Evolutionary conservation across 2,888 invertebrate species (phyloP), one percentile per base, ranked within the genome.

Genomic region (Sesia bembeciformis): DNA sequence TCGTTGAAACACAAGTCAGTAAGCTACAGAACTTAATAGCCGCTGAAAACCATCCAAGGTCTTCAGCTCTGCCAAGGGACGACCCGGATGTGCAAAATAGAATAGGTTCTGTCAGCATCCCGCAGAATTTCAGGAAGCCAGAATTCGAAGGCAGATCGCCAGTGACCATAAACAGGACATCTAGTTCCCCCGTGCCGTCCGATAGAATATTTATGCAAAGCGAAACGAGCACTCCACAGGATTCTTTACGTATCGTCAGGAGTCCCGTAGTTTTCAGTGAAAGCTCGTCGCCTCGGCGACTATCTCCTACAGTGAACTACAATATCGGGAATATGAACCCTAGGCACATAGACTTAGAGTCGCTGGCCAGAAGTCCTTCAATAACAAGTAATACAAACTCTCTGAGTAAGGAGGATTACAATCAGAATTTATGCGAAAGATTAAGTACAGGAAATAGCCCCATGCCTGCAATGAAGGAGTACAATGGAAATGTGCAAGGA

Each of bases 311-410:
- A 62, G 78, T 78, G 46, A 88, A 90, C 66, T 88, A 87, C 61
- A 90, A 90, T 62, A 75, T 90, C 51, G 90, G 90, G n/a, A 90
- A 90, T 56, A 90, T 90, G 81, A 90, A 90, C 59, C 90, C 90
- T 40, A 64, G 89, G 53, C 90, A 90, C 63, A 77, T 82, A 57
- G 90, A 90, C 59, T 79, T 85, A 49, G 90, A 90, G 41, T 87
- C 85, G 3, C 78, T 81, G 1, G 70, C 74, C 1, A 67, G 79
- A 46, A 83, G 83, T 58, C 80, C 81, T 0, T 80, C 85, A 0
- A 68, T 72, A 4, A 65, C 69, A 3, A 84, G 79, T 62, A 82
- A 78, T 57, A 72, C 76, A 0, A 84, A 79, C 59, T 85, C 86
- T 0, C 57, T 66, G 3, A 69, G 79, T 42, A 85, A 80, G 59